These are phyloP conservation scores for Hapalemur alaotrensis DNA, from an alignment of 2,797 vertebrate genomes.

Conservation along the genomic window DNA sequence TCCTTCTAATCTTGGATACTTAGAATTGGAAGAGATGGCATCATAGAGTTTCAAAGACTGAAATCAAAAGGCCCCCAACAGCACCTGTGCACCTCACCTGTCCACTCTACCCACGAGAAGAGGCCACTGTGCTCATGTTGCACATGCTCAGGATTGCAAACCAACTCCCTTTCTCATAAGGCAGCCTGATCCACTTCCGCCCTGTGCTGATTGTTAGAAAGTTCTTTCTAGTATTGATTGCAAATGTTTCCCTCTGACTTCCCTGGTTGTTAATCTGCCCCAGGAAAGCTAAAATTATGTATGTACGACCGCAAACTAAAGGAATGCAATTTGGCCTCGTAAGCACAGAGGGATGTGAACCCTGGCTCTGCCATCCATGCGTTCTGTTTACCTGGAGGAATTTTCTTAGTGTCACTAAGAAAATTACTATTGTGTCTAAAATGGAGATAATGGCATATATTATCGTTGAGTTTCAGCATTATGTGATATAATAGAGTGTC, in stretches of 20 bases:
- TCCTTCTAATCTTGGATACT: not conserved
- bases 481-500: too few relatives aligned
- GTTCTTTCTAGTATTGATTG: not conserved
- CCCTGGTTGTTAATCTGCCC: not conserved
- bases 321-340: not conserved
- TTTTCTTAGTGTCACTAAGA: not conserved
- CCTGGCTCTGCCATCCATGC: not conserved
- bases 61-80: accelerated
- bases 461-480: not conserved
- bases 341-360: not conserved
- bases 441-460: not conserved
- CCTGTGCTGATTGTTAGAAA: not conserved
- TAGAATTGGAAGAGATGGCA: not conserved
- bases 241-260: not conserved
- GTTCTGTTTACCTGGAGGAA: not conserved
- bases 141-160: not conserved
- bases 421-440: not conserved
- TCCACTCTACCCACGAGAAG: not conserved
- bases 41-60: not conserved
- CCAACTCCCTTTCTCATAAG: not conserved
- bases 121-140: not conserved
- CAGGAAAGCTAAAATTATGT: not conserved
- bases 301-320: accelerated
- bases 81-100: not conserved
- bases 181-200: not conserved